phyloP scores from a whole-genome alignment of 2,113 vertebrate genomes.

The Pionites leucogaster region DNA sequence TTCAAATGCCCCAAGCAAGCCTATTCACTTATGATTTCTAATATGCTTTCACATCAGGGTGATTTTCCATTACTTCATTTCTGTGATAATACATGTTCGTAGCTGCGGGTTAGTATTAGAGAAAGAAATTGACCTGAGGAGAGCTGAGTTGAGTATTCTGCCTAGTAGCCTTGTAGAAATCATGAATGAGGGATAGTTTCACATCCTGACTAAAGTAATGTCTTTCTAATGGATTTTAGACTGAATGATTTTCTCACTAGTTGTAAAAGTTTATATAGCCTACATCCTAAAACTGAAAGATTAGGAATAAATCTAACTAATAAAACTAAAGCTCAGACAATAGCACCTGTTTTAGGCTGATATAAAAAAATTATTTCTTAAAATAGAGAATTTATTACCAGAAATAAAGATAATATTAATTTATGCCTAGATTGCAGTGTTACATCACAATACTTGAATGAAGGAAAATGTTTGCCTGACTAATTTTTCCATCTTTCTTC shows the following conservation, averaged over 20 bases:
- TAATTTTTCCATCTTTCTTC: not conserved
- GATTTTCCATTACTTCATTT: conserved; percentile 60
- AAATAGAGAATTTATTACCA: not conserved
- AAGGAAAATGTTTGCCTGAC: not conserved
- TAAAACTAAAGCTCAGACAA: not conserved
- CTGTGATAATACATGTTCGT: conserved; percentile 42
- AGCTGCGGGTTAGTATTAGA: conserved; percentile 43
- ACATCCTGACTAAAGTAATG: conserved; percentile 29
- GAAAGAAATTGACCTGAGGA: conserved; percentile 39
- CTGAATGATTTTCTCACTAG: not conserved
- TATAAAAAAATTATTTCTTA: not conserved
- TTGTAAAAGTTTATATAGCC: not conserved
- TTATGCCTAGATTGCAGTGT: not conserved
- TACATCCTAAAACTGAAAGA: not conserved
- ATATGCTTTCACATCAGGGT: conserved; percentile 50
- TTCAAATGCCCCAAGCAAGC: conserved; percentile 5
- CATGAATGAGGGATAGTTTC: not conserved
- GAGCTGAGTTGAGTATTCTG: conserved; percentile 10
- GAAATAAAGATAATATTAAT: not conserved
- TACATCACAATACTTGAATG: not conserved
- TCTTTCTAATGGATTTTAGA: conserved; percentile 38
- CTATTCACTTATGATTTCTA: conserved; percentile 41
- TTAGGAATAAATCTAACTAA: not conserved
- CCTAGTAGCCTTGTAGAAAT: not conserved
- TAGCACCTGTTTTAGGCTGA: not conserved